Evolutionary conservation across 2,888 invertebrate genomes (phyloP).

Genomic region (Polyploca ridens): DNA sequence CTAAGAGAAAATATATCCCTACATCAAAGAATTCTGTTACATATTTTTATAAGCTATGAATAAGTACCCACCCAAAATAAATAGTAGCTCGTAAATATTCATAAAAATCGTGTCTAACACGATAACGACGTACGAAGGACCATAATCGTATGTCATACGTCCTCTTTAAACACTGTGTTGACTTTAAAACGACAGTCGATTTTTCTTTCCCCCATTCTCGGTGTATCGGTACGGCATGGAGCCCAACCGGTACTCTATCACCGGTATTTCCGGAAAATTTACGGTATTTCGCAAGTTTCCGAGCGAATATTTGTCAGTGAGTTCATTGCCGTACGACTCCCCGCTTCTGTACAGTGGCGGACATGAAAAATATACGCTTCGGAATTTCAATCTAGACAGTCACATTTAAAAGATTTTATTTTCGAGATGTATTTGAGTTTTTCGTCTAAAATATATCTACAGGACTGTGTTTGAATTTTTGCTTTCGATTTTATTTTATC

Average conservation of each 20-base stretch:
- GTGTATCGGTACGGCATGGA: conserved; percentile 13
- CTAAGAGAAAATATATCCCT: too few species aligned
- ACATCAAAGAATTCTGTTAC: too few species aligned
- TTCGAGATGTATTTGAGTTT: conserved; percentile 15
- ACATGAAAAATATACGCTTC: conserved; percentile 20
- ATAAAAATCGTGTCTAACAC: not conserved
- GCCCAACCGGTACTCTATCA: conserved; percentile 22
- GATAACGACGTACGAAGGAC: not conserved
- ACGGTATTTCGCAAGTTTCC: conserved; percentile 30
- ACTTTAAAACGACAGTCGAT: conserved; percentile 17
- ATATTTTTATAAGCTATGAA: too few species aligned
- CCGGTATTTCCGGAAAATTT: conserved; percentile 32
- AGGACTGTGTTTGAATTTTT: not conserved
- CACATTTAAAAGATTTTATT: conserved; percentile 20
- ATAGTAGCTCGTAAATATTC: too few species aligned
- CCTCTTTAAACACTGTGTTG: conserved; percentile 8
- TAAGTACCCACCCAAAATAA: too few species aligned
- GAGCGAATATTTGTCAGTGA: conserved; percentile 34
- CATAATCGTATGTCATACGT: conserved; percentile 4
- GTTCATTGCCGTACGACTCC: conserved; percentile 30
- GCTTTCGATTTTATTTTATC: too few species aligned
- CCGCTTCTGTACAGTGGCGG: conserved; percentile 25
- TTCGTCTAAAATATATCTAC: not conserved
- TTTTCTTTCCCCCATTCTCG: conserved; percentile 16
- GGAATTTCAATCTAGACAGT: conserved; percentile 16